These are phyloP conservation scores for Cynaeus angustus DNA, from an alignment of 2,888 invertebrate genomes.

Conservation along the genomic window DNA sequence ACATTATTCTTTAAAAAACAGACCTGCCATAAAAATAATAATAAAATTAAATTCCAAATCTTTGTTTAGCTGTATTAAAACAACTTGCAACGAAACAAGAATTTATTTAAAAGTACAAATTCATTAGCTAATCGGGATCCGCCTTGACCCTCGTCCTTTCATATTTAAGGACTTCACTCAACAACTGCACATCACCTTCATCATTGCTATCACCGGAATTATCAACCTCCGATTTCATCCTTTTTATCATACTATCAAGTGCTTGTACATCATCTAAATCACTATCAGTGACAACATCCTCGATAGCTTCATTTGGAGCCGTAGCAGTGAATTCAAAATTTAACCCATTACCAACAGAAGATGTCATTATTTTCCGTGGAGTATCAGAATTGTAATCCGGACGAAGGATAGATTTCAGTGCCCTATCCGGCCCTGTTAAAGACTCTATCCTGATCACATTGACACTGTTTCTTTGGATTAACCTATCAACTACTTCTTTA, in stretches of 20 bases:
- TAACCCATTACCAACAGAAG: too few species aligned
- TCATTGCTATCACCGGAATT: not conserved
- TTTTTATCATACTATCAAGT: constrained; percentile 47
- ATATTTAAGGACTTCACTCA: constrained; percentile 20
- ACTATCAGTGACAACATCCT: constrained; percentile 19
- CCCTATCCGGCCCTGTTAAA: constrained; percentile 30
- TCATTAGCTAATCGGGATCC: not conserved
- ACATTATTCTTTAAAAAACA: too few species aligned
- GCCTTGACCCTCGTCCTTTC: constrained; percentile 7
- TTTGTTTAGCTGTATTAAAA: too few species aligned
- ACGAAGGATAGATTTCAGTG: not conserved
- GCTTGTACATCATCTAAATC: constrained; percentile 51
- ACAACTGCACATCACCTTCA: constrained; percentile 23
- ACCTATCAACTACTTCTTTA: constrained; percentile 51
- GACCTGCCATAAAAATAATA: too few species aligned
- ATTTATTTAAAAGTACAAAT: too few species aligned
- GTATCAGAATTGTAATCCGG: not conserved
- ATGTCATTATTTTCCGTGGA: not conserved
- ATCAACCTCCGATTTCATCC: constrained; percentile 12
- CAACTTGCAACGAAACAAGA: too few species aligned
- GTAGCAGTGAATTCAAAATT: too few species aligned
- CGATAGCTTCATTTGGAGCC: not conserved
- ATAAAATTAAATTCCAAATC: too few species aligned
- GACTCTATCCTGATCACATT: constrained; percentile 51
- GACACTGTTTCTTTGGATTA: constrained; percentile 48